Percentiles rank a stretch among this genome's conserved stretches.
Conservation (phyloP, 2,888 invertebrate genomes). For the Melanophora roralis region DNA sequence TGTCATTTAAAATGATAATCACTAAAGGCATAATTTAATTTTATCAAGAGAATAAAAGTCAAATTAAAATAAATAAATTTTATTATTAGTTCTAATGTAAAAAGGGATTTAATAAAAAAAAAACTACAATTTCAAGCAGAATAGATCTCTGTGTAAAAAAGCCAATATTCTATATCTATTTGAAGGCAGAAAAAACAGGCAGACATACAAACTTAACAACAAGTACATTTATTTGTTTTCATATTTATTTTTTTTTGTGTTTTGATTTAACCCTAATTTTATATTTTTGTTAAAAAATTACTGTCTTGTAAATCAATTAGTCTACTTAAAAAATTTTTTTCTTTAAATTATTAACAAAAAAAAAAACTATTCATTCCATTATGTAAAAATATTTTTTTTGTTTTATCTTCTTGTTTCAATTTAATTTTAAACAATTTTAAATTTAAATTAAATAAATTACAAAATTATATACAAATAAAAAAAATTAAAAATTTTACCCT, state of each 20-base stretch:
- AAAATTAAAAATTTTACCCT: no score
- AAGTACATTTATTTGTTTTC: neutral
- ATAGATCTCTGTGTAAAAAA: neutral
- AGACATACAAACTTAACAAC: neutral
- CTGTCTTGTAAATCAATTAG: neutral
- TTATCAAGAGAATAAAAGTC: slow-evolving; percentile 55
- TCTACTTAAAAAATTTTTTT: neutral
- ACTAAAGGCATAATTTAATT: neutral
- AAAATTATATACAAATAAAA: no score
- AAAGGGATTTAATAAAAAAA: slow-evolving; percentile 16
- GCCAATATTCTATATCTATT: no score
- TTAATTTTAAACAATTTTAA: no score
- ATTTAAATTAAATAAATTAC: no score
- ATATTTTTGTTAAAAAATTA: neutral
- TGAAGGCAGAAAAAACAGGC: neutral
- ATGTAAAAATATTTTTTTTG: neutral
- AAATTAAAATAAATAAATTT: slow-evolving; percentile 26
- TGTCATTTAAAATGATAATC: slow-evolving; percentile 26
- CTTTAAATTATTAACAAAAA: neutral
- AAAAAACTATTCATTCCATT: neutral
- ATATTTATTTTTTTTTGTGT: neutral
- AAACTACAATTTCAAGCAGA: neutral
- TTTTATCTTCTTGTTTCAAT: no score
- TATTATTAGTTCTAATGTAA: neutral
- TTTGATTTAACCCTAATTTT: neutral